These are phyloP conservation scores for Anoplius nigerrimus DNA, from an alignment of 2,888 invertebrate genomes.

Conservation along the genomic window DNA sequence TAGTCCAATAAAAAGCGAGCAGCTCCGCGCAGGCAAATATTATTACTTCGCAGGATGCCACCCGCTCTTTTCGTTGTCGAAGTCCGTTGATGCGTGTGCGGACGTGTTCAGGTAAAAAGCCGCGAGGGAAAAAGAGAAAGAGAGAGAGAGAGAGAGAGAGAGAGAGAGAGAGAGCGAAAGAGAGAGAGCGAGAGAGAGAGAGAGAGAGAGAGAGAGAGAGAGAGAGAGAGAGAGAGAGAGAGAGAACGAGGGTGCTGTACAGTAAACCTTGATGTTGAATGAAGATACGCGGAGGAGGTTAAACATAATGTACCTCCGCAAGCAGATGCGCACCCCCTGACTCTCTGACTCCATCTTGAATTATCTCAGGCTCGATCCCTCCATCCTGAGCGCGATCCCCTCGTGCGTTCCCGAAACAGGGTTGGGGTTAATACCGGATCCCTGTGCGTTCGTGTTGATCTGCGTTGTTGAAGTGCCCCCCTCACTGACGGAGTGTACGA, in stretches of 20 bases:
- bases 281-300: conserved; percentile 45
- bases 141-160: too few species aligned
- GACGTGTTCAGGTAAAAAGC: conserved; percentile 47
- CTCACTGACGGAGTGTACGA: conserved; percentile 41
- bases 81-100: conserved; percentile 49
- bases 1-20: not conserved
- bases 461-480: not conserved
- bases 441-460: not conserved
- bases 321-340: conserved; percentile 67
- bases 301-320: conserved; percentile 32
- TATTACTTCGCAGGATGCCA: conserved; percentile 18
- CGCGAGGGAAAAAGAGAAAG: too few species aligned
- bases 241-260: too few species aligned
- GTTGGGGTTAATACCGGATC: conserved; percentile 28
- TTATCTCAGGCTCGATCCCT: conserved; percentile 63
- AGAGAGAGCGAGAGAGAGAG: too few species aligned
- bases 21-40: not conserved
- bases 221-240: too few species aligned
- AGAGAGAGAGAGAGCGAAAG: too few species aligned
- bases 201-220: too few species aligned
- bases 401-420: conserved; percentile 22
- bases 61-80: conserved; percentile 36
- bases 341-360: conserved; percentile 74
- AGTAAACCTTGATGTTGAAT: too few species aligned
- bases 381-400: conserved; percentile 30